Evolutionary conservation across 2,113 vertebrate genomes (phyloP).

Genomic region (Tympanuchus pallidicinctus): DNA sequence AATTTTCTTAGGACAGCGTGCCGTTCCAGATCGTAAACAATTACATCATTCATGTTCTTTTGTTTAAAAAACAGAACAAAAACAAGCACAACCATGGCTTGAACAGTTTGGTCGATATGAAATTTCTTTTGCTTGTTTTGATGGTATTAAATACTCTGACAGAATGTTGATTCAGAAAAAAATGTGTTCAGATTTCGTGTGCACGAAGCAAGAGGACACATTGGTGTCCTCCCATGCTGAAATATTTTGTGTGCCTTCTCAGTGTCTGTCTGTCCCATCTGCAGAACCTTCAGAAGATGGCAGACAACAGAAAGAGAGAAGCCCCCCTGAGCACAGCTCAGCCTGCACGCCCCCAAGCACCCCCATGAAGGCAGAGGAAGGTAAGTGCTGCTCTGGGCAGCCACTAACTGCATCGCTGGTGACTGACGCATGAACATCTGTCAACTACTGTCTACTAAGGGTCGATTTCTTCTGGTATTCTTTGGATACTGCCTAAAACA

Average conservation of each 20-base stretch:
- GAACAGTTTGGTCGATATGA: background rate
- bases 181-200: background rate
- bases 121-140: constrained; percentile 61
- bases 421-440: background rate
- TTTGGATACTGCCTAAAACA: background rate
- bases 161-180: background rate
- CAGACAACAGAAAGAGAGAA: constrained; percentile 78
- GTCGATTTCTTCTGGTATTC: background rate
- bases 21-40: background rate
- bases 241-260: background rate
- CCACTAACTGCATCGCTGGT: background rate
- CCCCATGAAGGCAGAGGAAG: constrained; percentile 89
- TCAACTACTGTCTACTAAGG: background rate
- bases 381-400: constrained; percentile 67
- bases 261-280: background rate
- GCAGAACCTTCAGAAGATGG: constrained; percentile 81
- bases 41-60: background rate
- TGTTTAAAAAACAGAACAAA: background rate
- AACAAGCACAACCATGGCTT: background rate
- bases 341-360: constrained; percentile 91
- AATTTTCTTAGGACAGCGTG: background rate
- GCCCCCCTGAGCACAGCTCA: constrained; percentile 61
- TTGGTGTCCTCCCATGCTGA: background rate
- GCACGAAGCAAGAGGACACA: background rate
- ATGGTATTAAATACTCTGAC: background rate